phyloP scores from a whole-genome alignment of 1,140 invertebrate genomes.

The Globodera rostochiensis region DNA sequence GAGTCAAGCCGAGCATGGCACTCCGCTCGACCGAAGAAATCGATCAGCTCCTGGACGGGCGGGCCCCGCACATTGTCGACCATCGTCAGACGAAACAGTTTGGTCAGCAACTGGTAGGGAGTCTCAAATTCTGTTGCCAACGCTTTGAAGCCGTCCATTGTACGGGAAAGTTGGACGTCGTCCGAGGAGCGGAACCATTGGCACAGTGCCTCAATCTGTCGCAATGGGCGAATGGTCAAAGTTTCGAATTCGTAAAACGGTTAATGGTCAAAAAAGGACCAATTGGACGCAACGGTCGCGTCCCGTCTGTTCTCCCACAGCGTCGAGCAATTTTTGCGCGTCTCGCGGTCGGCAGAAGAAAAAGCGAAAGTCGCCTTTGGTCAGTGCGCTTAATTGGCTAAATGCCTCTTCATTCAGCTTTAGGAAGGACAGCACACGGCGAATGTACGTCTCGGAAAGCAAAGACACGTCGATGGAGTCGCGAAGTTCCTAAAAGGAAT shows the following conservation, averaged over 20 bases:
- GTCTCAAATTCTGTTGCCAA: slow-evolving; percentile 28
- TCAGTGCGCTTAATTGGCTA: slow-evolving; percentile 39
- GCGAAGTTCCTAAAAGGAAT: not conserved
- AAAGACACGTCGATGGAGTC: slow-evolving; percentile 20
- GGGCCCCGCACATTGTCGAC: slow-evolving; percentile 52
- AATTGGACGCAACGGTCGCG: not conserved
- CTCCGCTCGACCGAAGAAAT: slow-evolving; percentile 46
- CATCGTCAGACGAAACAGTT: slow-evolving; percentile 46
- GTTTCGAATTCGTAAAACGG: not conserved
- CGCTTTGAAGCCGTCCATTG: slow-evolving; percentile 25
- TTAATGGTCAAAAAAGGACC: slow-evolving; percentile 5
- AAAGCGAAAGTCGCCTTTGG: slow-evolving; percentile 49
- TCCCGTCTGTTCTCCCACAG: slow-evolving; percentile 1
- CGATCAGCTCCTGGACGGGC: slow-evolving; percentile 46
- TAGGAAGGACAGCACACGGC: slow-evolving; percentile 49
- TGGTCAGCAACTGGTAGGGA: slow-evolving; percentile 30
- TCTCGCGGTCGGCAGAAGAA: slow-evolving; percentile 42
- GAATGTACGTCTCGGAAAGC: slow-evolving; percentile 43
- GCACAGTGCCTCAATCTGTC: slow-evolving; percentile 15
- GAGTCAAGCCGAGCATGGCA: not conserved
- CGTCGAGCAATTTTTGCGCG: slow-evolving; percentile 29
- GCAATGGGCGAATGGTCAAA: not conserved
- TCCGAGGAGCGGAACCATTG: slow-evolving; percentile 18
- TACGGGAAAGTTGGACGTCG: not conserved
- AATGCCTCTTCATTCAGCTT: slow-evolving; percentile 56